phyloP scores from a whole-genome alignment of 2,888 invertebrate species.

The Yponomeuta plumbellus region DNA sequence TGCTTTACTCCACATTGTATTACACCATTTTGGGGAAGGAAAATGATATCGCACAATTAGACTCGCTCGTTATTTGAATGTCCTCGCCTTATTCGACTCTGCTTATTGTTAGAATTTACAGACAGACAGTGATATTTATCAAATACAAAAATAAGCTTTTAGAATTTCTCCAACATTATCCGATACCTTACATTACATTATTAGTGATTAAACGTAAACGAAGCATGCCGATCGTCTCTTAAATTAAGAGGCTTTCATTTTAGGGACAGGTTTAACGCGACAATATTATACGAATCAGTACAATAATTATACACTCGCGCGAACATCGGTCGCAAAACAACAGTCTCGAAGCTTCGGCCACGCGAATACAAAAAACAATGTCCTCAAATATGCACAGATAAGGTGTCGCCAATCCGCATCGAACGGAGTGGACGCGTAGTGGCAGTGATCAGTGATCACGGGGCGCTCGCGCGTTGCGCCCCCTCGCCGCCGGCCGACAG shows the following conservation, averaged over 20 bases:
- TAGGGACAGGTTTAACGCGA: conserved; percentile 50
- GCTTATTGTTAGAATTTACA: conserved; percentile 61
- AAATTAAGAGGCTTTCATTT: conserved; percentile 50
- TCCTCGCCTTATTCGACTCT: conserved; percentile 45
- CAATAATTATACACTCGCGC: conserved; percentile 48
- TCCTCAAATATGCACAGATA: conserved; percentile 54
- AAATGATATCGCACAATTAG: conserved; percentile 64
- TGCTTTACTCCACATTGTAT: conserved; percentile 57
- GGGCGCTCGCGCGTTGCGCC: conserved; percentile 14
- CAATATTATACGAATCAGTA: conserved; percentile 47
- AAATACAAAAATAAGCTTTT: conserved; percentile 76
- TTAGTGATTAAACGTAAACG: conserved; percentile 64
- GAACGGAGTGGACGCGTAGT: conserved; percentile 14
- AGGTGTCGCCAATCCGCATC: conserved; percentile 40
- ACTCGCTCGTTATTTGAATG: conserved; percentile 31
- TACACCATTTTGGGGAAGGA: conserved; percentile 67
- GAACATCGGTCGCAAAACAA: conserved; percentile 70
- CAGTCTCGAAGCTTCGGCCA: conserved; percentile 67
- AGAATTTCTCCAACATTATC: conserved; percentile 70
- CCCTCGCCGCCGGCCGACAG: conserved; percentile 18
- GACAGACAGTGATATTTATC: conserved; percentile 66
- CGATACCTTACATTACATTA: conserved; percentile 66
- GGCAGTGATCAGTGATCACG: conserved; percentile 3
- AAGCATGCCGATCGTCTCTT: conserved; percentile 59
- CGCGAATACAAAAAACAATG: conserved; percentile 64